phyloP scores from a whole-genome alignment of 2,113 vertebrate species.

The Siniperca knerii region DNA sequence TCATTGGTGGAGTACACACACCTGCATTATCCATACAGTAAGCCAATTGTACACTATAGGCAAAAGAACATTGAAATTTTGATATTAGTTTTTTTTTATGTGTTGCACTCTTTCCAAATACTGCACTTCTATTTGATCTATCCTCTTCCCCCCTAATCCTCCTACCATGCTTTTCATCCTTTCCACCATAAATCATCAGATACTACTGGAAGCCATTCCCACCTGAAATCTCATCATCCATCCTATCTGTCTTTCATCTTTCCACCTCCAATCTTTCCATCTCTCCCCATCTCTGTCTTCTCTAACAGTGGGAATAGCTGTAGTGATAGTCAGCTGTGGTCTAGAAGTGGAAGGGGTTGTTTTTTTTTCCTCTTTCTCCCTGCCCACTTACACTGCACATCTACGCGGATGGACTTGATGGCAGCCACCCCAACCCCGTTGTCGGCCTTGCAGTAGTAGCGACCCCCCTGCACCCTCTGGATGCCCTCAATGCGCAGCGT shows the following conservation, averaged over 20 bases:
- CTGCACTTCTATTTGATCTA: conserved; percentile 49
- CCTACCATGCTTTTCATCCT: conserved; percentile 61
- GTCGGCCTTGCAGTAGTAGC: conserved; percentile 99
- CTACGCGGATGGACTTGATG: conserved; percentile 99
- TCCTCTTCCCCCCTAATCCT: conserved; percentile 41
- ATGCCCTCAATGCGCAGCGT: conserved; percentile 95
- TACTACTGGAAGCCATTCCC: conserved; percentile 85
- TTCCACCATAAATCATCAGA: conserved; percentile 69
- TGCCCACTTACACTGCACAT: conserved; percentile 98
- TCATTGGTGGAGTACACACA: not conserved
- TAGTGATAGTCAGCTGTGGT: conserved; percentile 73
- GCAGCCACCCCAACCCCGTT: conserved; percentile 98
- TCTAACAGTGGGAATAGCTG: conserved; percentile 75
- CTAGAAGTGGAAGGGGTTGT: conserved; percentile 75
- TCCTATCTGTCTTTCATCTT: conserved; percentile 76
- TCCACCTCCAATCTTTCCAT: conserved; percentile 66
- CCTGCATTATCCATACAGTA: conserved; percentile 9
- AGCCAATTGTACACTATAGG: not conserved
- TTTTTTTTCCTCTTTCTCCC: conserved; percentile 52
- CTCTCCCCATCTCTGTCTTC: conserved; percentile 50
- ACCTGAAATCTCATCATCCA: conserved; percentile 71
- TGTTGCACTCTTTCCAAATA: conserved; percentile 32
- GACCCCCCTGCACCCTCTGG: conserved; percentile 94
- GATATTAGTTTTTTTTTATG: conserved; percentile 40
- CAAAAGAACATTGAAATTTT: not conserved